These are phyloP conservation scores for Tiliacea aurago DNA, from an alignment of 2,888 invertebrate genomes.

Conservation along the genomic window DNA sequence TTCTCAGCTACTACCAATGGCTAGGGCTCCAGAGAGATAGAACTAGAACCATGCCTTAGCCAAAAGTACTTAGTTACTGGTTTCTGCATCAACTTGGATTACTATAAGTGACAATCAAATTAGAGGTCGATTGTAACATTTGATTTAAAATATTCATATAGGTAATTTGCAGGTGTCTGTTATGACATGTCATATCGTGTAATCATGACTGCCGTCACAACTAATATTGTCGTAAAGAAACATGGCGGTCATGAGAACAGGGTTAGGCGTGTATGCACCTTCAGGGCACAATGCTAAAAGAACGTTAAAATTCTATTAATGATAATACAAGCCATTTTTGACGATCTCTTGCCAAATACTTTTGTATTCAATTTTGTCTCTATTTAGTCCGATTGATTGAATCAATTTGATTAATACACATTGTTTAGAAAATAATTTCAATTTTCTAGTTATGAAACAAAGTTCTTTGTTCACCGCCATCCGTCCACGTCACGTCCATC, in stretches of 20 bases:
- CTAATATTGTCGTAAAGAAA: slow-evolving; percentile 28
- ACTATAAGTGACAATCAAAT: slow-evolving; percentile 26
- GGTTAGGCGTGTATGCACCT: slow-evolving; percentile 33
- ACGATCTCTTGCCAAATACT: slow-evolving; percentile 19
- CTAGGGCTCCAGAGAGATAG: neutral
- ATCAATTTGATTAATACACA: neutral
- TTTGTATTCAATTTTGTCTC: slow-evolving; percentile 11
- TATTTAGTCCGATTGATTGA: slow-evolving; percentile 16
- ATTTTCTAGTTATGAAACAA: neutral
- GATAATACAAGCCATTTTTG: slow-evolving; percentile 11
- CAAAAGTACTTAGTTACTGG: neutral
- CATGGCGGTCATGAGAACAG: slow-evolving; percentile 31
- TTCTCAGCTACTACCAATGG: too few relatives aligned
- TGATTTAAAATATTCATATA: slow-evolving; percentile 25
- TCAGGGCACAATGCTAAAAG: slow-evolving; percentile 37
- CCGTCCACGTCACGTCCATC: too few relatives aligned
- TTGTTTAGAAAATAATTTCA: neutral
- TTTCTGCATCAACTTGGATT: neutral
- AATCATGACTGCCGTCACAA: slow-evolving; percentile 28
- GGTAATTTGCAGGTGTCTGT: slow-evolving; percentile 32
- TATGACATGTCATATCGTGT: slow-evolving; percentile 36
- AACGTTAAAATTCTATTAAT: slow-evolving; percentile 29
- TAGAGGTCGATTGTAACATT: neutral
- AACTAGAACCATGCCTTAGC: neutral
- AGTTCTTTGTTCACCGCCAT: too few relatives aligned